phyloP scores from a whole-genome alignment of 2,888 invertebrate genomes.

The Caenorhabditis sp. region DNA sequence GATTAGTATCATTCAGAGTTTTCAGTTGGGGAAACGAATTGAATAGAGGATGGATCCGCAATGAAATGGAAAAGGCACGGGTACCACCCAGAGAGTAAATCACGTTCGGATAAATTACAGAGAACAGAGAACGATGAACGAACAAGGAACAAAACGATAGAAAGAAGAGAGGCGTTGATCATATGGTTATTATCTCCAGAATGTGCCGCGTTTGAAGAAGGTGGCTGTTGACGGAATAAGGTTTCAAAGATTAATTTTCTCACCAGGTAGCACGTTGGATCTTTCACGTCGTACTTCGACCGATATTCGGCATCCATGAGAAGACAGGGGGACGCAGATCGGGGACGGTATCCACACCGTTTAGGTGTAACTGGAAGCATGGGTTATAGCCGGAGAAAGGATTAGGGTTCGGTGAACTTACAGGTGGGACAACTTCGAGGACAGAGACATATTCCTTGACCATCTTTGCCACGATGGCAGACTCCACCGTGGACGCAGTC shows the following conservation, averaged over 20 bases:
- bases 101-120: neutral
- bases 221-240: neutral
- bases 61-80: conserved; percentile 24
- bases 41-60: conserved; percentile 5
- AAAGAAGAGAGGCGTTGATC: neutral
- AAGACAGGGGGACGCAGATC: conserved; percentile 65
- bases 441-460: conserved; percentile 79
- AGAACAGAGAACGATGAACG: conserved; percentile 26
- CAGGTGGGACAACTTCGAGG: conserved; percentile 79
- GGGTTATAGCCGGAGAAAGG: neutral
- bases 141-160: conserved; percentile 9
- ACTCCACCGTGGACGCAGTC: conserved; percentile 80
- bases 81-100: conserved; percentile 35
- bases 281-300: conserved; percentile 72
- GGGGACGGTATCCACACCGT: conserved; percentile 39
- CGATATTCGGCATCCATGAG: conserved; percentile 76
- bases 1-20: conserved; percentile 57
- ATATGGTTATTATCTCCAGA: conserved; percentile 1
- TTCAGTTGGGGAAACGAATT: conserved; percentile 5
- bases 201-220: neutral
- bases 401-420: conserved; percentile 60
- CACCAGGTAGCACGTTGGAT: conserved; percentile 76
- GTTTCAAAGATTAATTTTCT: conserved; percentile 3
- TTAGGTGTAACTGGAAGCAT: conserved; percentile 57
- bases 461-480: conserved; percentile 76